A percentile compares a stretch with the other conserved stretches of the same genome.
Evolutionary conservation across 2,888 invertebrate genomes (phyloP).

Genomic region (Monochamus alternatus): DNA sequence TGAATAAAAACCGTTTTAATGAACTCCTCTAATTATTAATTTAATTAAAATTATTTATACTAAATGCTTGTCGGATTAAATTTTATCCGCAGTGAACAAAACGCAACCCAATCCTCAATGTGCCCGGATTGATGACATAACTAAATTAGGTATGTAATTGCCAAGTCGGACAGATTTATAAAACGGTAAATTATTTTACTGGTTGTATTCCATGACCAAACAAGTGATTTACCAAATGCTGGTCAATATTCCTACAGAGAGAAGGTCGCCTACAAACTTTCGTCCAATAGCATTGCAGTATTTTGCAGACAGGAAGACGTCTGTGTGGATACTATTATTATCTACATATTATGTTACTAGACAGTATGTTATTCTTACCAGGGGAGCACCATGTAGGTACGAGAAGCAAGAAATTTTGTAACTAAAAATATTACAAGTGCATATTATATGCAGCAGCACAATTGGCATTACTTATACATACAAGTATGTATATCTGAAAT

Average conservation of each 20-base stretch:
- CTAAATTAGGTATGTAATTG: conserved; percentile 35
- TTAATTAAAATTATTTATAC: neutral
- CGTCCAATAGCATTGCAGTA: too few species aligned
- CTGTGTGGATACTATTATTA: too few species aligned
- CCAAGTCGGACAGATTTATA: conserved; percentile 25
- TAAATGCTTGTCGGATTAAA: neutral
- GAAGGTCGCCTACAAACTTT: too few species aligned
- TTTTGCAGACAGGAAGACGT: too few species aligned
- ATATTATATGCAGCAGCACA: too few species aligned
- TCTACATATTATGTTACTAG: too few species aligned
- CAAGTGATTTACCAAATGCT: neutral
- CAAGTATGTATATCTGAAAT: too few species aligned
- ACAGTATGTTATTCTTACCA: too few species aligned
- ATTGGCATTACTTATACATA: too few species aligned
- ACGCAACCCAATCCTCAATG: neutral
- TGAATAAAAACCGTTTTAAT: neutral
- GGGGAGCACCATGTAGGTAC: too few species aligned
- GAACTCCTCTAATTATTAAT: neutral
- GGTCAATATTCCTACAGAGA: neutral
- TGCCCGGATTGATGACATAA: conserved; percentile 20
- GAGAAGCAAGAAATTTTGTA: too few species aligned
- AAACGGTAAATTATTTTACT: conserved; percentile 12
- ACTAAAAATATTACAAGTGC: too few species aligned
- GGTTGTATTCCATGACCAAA: neutral
- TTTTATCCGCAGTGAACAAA: neutral